phyloP scores from a whole-genome alignment of 2,888 invertebrate species.

The Rhingia campestris region DNA sequence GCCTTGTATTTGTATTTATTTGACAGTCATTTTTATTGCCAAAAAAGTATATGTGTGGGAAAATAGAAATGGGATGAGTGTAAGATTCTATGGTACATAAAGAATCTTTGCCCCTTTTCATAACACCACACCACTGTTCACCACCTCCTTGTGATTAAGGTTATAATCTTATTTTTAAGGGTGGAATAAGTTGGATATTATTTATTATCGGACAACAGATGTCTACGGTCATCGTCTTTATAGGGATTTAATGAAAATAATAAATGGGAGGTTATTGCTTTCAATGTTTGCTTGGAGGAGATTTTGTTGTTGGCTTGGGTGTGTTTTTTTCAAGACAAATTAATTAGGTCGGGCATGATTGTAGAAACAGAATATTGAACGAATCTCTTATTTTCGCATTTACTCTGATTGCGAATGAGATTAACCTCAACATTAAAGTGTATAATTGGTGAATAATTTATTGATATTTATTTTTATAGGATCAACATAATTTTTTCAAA shows the following conservation, averaged over 20 bases:
- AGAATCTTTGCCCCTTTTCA: background rate
- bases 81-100: no score
- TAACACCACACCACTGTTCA: constrained; percentile 4
- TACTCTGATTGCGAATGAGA: no score
- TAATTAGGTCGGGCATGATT: constrained; percentile 6
- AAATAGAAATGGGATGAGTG: no score
- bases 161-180: constrained; percentile 43
- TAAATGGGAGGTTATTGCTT: constrained; percentile 66
- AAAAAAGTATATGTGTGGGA: no score
- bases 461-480: no score
- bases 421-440: no score
- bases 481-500: no score
- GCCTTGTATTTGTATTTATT: no score
- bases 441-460: no score
- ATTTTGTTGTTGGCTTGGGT: constrained; percentile 25
- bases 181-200: constrained; percentile 36
- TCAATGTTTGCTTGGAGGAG: constrained; percentile 48
- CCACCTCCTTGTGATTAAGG: constrained; percentile 53
- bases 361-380: constrained; percentile 23
- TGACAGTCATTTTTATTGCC: no score
- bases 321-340: background rate
- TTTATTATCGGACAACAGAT: constrained; percentile 69
- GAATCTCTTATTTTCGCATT: background rate
- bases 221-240: constrained; percentile 43
- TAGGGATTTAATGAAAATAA: constrained; percentile 65